These are phyloP conservation scores for Streblospio benedicti DNA, from an alignment of 1,140 invertebrate genomes.

Conservation along the genomic window DNA sequence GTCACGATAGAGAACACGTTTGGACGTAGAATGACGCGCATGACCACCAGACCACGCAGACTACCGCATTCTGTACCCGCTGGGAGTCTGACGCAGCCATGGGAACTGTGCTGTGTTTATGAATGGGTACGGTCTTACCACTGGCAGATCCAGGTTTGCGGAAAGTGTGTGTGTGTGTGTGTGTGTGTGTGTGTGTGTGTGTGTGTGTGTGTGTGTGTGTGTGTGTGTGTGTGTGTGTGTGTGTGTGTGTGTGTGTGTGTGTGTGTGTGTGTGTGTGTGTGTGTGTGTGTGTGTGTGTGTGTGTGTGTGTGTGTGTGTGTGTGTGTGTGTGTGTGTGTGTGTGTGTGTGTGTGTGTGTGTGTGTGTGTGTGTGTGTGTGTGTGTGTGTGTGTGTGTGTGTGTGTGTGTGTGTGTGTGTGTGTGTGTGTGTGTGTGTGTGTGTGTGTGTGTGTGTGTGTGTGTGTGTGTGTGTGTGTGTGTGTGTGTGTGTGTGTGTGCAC, in stretches of 20 bases:
- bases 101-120: too few species aligned
- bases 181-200: conserved; percentile 1
- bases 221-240: conserved; percentile 3
- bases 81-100: too few species aligned
- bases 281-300: conserved; percentile 6
- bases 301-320: conserved; percentile 6
- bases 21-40: too few species aligned
- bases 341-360: conserved; percentile 4
- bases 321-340: conserved; percentile 6
- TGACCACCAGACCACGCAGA: too few species aligned
- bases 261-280: conserved; percentile 6
- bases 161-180: conserved; percentile 5
- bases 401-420: conserved; percentile 5
- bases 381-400: conserved; percentile 2
- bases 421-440: conserved; percentile 1
- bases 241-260: conserved; percentile 4
- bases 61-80: too few species aligned
- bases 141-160: background rate
- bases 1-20: too few species aligned
- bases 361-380: conserved; percentile 4
- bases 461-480: conserved; percentile 5
- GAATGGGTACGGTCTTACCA: too few species aligned
- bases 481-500: conserved; percentile 1
- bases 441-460: conserved; percentile 1
- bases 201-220: conserved; percentile 6